Evolutionary conservation across 2,797 vertebrate species (phyloP).

Genomic region (Argya squamiceps): DNA sequence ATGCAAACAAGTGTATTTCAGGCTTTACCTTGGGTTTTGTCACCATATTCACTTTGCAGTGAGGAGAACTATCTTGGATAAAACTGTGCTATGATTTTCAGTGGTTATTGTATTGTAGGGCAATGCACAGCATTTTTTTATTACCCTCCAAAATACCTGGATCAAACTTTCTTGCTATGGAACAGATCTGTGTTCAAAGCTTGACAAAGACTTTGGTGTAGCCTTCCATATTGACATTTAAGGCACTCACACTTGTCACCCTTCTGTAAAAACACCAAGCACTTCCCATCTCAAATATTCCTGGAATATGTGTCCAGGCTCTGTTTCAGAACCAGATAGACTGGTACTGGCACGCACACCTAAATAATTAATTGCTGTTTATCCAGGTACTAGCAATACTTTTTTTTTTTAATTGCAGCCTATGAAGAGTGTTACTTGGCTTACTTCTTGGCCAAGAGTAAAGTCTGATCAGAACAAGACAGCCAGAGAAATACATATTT

Average conservation of each 20-base stretch:
- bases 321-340: background rate
- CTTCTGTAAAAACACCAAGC: background rate
- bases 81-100: background rate
- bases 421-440: background rate
- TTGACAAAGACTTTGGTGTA: background rate
- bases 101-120: background rate
- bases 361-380: background rate
- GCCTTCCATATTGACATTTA: background rate
- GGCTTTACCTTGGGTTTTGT: background rate
- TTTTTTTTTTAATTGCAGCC: background rate
- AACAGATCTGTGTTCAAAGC: background rate
- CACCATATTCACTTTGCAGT: accelerated
- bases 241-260: background rate
- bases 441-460: background rate
- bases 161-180: background rate
- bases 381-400: background rate
- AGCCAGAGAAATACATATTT: background rate
- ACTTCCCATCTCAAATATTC: background rate
- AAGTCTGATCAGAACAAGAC: background rate
- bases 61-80: background rate
- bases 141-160: background rate
- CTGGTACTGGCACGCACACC: background rate
- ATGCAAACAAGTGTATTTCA: background rate
- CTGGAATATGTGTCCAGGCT: background rate
- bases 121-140: background rate